phyloP scores from a whole-genome alignment of 2,797 vertebrate genomes.

The Heliangelus exortis region DNA sequence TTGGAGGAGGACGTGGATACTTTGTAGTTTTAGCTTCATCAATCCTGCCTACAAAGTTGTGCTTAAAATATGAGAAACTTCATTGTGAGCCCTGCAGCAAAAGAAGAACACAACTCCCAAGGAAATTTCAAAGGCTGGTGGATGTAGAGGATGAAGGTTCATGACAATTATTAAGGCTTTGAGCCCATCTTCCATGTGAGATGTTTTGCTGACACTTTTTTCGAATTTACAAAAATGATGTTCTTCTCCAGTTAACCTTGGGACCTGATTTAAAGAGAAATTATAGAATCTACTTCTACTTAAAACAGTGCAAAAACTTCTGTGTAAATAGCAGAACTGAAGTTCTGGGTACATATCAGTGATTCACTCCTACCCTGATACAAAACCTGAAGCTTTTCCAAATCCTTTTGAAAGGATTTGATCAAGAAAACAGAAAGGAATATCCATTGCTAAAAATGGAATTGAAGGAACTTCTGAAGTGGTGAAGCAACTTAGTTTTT shows the following conservation, averaged over 20 bases:
- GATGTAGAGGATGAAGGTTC: background rate
- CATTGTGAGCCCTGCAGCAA: background rate
- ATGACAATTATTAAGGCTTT: background rate
- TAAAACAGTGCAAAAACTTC: background rate
- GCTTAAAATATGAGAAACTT: background rate
- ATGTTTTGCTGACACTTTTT: background rate
- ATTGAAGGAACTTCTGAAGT: background rate
- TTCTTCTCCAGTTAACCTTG: background rate
- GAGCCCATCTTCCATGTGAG: background rate
- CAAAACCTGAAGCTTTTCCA: background rate
- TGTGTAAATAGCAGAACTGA: background rate
- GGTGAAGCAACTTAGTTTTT: background rate
- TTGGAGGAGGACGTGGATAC: background rate
- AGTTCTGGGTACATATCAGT: background rate
- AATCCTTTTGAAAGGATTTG: background rate
- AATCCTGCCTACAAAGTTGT: background rate
- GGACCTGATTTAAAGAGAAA: background rate
- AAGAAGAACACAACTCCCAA: background rate
- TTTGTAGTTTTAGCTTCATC: background rate
- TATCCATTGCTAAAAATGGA: background rate
- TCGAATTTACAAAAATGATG: background rate
- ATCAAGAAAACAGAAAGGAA: background rate
- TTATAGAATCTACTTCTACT: background rate
- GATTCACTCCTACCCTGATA: background rate
- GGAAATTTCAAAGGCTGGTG: background rate